Evolutionary conservation across 2,888 invertebrate species (phyloP), one percentile per base, ranked within the genome.

Genomic region (Dryomyza anilis): DNA sequence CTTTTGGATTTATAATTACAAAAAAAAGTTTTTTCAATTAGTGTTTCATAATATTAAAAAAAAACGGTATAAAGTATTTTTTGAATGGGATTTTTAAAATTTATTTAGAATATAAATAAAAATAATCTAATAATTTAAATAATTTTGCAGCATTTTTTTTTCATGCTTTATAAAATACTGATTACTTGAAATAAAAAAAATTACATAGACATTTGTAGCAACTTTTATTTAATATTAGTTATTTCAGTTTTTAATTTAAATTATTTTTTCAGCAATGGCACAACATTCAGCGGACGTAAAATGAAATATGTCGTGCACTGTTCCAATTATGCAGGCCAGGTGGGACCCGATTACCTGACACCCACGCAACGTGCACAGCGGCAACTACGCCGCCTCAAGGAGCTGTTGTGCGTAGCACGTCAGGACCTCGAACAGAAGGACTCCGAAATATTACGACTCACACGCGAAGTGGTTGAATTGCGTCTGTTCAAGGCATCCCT

Each of bases 251-350:
- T 36, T 36, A 55, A 14, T 76, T 77, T 70, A 10, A 52, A 23
- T 12, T 30, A 55, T 1, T 16, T 1, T 58, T 36, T 3, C 29
- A 83, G 89, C 73, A 89, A 89, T 79, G 89, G 89, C 33, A 89
- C 89, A 45, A 89, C 89, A 10, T 89, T 89, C 74, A 89, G 89
- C 78, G 89, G 89, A 7, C 85, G 89, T 58, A 88, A 88, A 67
- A 89, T 88, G 85, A 90, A 92, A 73, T 94, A 92, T 81, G 92
- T 94, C 67, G 89, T 94, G 56, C 94, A 94, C 81, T 94, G 94
- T 80, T 92, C 92, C 61, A 89, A 91, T 70, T 90, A 92, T 80
- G 89, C 90, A 5, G 90, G 90, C 1, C 88, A 89, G 56, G 89
- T 91, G 56, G 91, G 90, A 50, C 91, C 93, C 67, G 92, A 94